A percentile compares a stretch with the other conserved stretches of the same genome.
Conservation (phyloP, 2,113 vertebrate genomes). For the Cyanoderma ruficeps region DNA sequence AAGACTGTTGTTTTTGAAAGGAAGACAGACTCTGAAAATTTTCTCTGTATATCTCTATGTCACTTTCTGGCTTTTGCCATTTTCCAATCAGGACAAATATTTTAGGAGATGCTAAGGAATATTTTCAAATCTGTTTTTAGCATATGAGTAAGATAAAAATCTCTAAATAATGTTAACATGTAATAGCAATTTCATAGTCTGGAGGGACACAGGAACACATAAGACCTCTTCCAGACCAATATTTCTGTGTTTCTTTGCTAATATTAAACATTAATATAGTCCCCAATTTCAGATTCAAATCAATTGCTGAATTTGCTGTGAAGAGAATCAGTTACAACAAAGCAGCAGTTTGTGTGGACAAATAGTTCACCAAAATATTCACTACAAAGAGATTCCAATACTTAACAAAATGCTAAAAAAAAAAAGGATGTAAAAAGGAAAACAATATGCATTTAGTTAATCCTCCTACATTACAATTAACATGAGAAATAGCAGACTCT, state of each 20-base stretch:
- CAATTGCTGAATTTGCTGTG: not conserved
- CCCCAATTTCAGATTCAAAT: not conserved
- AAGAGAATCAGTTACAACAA: not conserved
- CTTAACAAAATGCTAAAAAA: not conserved
- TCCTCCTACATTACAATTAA: conserved; percentile 9
- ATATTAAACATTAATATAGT: not conserved
- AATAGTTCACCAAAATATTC: not conserved
- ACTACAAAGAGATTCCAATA: not conserved
- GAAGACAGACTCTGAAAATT: not conserved
- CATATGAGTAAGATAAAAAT: not conserved
- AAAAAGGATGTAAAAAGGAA: not conserved
- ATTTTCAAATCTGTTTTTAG: not conserved
- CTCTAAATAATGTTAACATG: not conserved
- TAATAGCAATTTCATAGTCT: not conserved
- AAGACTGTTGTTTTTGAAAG: not conserved
- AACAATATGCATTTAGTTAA: conserved; percentile 28
- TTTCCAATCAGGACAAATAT: not conserved
- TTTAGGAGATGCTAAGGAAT: not conserved
- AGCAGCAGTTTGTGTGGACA: not conserved
- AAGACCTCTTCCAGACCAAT: not conserved
- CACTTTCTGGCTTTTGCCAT: not conserved
- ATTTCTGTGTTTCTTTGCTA: not conserved
- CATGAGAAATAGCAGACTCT: conserved; percentile 13
- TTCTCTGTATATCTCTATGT: not conserved
- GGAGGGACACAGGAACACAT: not conserved